Base-by-base conservation (phyloP, 2,113 vertebrate species). In the Gavia stellata region DNA sequence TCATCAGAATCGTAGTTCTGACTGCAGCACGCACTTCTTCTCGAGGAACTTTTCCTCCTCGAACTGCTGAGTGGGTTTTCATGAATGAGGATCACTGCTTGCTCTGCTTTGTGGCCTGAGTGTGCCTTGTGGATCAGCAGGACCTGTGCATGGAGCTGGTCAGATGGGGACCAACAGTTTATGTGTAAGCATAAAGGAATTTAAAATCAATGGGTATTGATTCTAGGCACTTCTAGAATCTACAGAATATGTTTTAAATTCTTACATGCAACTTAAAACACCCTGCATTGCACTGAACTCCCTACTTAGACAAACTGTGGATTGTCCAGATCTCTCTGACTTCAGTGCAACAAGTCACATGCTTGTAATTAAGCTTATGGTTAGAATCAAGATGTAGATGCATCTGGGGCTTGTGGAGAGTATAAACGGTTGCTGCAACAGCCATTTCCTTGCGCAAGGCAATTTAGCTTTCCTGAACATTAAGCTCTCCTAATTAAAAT, bases 161-260 rank as follows among this genome's bases (percentile, higher is more conserved):
- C 34, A 17, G 31, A 10, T 3, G 1, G 34, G 25, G 38, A 42
- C 29, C 15, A 2, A 68, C 7, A 8, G 3, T 24, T 2, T 16
- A 13, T 9, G 4, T 19, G 23, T n/a, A 47, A 26, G 18, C 11
- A 34, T 3, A 14, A 79, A 67, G 19, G 6, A 40, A 10, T 34
- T 59, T 8, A n/a, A 52, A 7, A 47, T 13, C 67, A 49, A 7
- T 6, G 38, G 15, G 49, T 65, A 38, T 42, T n/a, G 29, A 55
- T 55, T 58, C 29, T 36, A 18, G 52, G 33, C 31, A 6, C 77
- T 70, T 16, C 34, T 29, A 36, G 28, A 16, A 14, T n/a, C 34
- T 34, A 8, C 36, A n/a, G 61, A 40, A 49, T 15, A 3, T 1
- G 4, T 44, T 75, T 56, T 5, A 17, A 61, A 70, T 44, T 40